Evolutionary conservation across 2,113 vertebrate genomes (phyloP).

Genomic region (Grantiella picta): DNA sequence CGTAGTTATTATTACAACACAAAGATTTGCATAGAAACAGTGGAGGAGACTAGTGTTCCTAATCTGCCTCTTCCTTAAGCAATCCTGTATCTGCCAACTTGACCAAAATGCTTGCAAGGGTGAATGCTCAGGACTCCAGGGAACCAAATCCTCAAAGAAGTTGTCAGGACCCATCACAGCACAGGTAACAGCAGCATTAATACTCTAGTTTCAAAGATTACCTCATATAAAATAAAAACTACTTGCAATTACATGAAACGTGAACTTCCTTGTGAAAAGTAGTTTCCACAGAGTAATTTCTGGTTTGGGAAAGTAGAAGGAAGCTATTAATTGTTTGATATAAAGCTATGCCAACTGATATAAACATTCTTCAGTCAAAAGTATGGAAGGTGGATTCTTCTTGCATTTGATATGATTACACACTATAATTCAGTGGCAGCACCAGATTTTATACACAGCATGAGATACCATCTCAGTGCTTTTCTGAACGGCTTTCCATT

Average conservation of each 20-base stretch:
- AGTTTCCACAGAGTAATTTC: not conserved
- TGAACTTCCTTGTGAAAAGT: not conserved
- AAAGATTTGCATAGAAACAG: not conserved
- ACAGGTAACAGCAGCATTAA: not conserved
- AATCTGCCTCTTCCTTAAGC: not conserved
- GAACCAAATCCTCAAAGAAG: not conserved
- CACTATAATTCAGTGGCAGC: not conserved
- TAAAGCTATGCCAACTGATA: not conserved
- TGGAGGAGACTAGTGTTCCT: accelerated
- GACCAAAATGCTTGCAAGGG: accelerated
- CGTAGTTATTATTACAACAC: not conserved
- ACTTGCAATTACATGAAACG: not conserved
- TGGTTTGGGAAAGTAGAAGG: not conserved
- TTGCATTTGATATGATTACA: not conserved
- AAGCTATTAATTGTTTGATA: not conserved
- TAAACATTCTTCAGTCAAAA: not conserved
- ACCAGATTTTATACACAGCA: not conserved
- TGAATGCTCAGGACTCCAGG: not conserved
- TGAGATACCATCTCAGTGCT: not conserved
- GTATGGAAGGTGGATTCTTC: not conserved
- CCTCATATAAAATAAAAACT: not conserved
- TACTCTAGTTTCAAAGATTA: not conserved
- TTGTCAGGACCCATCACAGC: not conserved
- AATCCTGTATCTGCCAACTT: not conserved
- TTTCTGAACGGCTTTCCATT: not conserved